phyloP scores from a whole-genome alignment of 2,888 invertebrate species.

The Cistogaster globosa region DNA sequence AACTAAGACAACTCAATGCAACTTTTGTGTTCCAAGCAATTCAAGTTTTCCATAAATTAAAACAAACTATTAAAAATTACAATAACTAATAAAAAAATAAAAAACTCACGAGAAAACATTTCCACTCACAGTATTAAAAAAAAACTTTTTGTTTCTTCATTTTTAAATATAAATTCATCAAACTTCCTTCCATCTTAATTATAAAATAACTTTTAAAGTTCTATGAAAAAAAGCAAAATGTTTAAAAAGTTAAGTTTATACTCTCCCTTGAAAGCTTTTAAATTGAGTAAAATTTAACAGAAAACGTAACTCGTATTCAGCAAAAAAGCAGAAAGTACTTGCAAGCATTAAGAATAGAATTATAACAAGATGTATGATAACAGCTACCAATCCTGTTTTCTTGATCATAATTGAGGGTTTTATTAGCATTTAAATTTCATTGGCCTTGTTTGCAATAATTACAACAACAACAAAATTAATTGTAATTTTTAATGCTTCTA shows the following conservation, averaged over 20 bases:
- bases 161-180: conserved; percentile 37
- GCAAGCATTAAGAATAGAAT: too few species aligned
- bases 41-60: conserved; percentile 64
- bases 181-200: conserved; percentile 32
- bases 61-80: conserved; percentile 31
- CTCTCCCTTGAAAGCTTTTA: too few species aligned
- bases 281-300: too few species aligned
- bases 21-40: conserved; percentile 67
- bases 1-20: conserved; percentile 50
- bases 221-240: conserved; percentile 33
- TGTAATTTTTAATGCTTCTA: too few species aligned
- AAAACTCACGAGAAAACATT: conserved; percentile 21
- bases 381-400: too few species aligned
- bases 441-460: too few species aligned
- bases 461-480: too few species aligned
- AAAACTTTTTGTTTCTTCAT: conserved; percentile 20
- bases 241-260: conserved; percentile 11
- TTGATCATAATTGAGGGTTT: too few species aligned
- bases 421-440: too few species aligned
- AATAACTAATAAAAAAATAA: conserved; percentile 5
- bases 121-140: conserved; percentile 21
- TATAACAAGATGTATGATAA: too few species aligned
- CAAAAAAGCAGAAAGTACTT: too few species aligned
- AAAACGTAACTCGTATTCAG: too few species aligned
- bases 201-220: conserved; percentile 31